Base-by-base conservation (phyloP, 2,888 invertebrate species). In the Ceriagrion tenellum region DNA sequence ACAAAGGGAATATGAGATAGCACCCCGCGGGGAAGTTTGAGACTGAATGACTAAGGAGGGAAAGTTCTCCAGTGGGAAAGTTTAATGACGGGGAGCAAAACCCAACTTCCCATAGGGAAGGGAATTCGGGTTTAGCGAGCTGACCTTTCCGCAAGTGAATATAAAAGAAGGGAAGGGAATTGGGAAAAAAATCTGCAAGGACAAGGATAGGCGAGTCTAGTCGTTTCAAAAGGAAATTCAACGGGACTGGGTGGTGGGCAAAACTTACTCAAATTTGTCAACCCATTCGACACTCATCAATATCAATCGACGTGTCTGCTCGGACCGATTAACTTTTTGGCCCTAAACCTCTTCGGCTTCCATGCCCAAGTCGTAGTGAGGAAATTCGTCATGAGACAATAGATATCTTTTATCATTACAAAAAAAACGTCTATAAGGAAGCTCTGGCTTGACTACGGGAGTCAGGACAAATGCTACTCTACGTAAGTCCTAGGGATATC, bases 101-200 rank as follows among this genome's bases (percentile, higher is more conserved):
- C 81, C 6, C 59, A 26, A 81, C 81, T 81, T 35, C 81, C 13
- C 56, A 8, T 16, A 81, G 16, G 30, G 30, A 35, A 81, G 13
- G 10, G 35, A 30, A 35, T 6, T 81, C 13, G 16, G 81, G n/a
- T n/a, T n/a, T 35, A 35, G 30, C 81, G 4, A 23, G 81, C 35
- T 81, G 81, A 81, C 81, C 81, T 81, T 35, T 81, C 81, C 81
- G 81, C 81, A 81, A 35, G 81, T 16, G 81, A 81, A 69, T 69
- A 69, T 20, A 16, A 59, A 59, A 30, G 74, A 74, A 12, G 59
- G 23, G 69, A 35, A 35, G 35, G 35, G 81, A 13, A 81, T 12
- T 35, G 1, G 35, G 30, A 81, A 35, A 81, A 81, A 30, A 20
- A 16, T 13, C 35, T 13, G 16, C 81, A 30, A 35, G 13, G 35